Evolutionary conservation across 2,797 vertebrate genomes (phyloP), one percentile per base, ranked within the genome.

Genomic region (Protonibea diacanthus): DNA sequence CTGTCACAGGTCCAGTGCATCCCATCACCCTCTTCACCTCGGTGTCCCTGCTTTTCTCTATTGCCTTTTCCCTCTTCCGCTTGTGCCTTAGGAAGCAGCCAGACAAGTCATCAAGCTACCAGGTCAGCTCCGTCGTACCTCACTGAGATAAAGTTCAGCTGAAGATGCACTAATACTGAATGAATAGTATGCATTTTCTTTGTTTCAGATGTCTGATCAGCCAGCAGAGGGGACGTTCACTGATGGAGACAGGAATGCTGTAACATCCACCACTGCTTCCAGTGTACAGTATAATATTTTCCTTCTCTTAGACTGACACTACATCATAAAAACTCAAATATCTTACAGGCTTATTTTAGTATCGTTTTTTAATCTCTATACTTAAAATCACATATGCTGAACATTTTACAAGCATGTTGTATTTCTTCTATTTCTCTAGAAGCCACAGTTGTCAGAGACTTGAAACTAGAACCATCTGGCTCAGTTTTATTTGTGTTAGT

Each of bases 1-100:
- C 58, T 64, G 27, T 69, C 25, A 4, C 93, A 99, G 98, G 98
- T 83, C 88, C 95, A 3, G 25, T 94, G 10, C 95, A 95, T 75
- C 95, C 95, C 72, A 96, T 99, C 88, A 98, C 97, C 21, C 91
- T 99, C 77, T 99, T 99, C 84, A 97, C 97, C 47, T 94, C 96
- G 0, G 90, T 94, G 60, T 94, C 95, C 49, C 96, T 99, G 81
- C 83, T 98, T 25, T 83, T 87, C 82, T 97, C 96, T 74, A 81
- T 97, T 7, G 0, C 95, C 72, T 94, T 97, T 71, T 96, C 96
- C 44, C 91, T 97, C 80, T 87, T 95, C 55, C 95, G 96, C 78
- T 85, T 97, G 76, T 97, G 97, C 91, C 91, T 98, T 89, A 96
- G 95, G 89, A 97, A 96, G 91, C 96, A 93, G 73, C 94, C 95